These are phyloP conservation scores for Tenthredo notha DNA, from an alignment of 2,888 invertebrate genomes.

Conservation along the genomic window DNA sequence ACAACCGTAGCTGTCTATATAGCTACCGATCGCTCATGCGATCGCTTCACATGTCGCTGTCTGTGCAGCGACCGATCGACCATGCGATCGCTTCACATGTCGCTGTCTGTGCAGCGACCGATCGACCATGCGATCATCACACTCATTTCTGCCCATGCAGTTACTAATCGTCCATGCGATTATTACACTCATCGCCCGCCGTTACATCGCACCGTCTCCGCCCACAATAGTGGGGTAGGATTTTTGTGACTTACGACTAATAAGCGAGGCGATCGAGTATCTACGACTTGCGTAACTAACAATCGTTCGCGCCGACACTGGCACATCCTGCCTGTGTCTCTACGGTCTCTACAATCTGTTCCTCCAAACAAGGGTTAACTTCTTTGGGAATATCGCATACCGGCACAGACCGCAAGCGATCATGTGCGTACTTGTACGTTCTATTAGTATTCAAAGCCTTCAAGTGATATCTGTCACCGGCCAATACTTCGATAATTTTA, in stretches of 20 bases:
- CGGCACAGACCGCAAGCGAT: slow-evolving; percentile 45
- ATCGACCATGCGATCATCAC: slow-evolving; percentile 9
- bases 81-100: too few species aligned
- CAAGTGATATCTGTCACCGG: slow-evolving; percentile 47
- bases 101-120: too few species aligned
- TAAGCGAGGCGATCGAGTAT: neutral
- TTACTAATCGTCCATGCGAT: neutral
- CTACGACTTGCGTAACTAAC: neutral
- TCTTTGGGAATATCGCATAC: neutral
- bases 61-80: too few species aligned
- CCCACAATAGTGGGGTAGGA: neutral
- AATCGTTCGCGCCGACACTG: slow-evolving; percentile 1
- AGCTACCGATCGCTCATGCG: too few species aligned
- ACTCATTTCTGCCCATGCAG: neutral
- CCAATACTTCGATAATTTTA: slow-evolving; percentile 41
- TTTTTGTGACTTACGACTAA: slow-evolving; percentile 26
- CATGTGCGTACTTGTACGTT: slow-evolving; percentile 54
- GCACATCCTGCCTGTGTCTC: neutral
- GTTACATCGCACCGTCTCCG: slow-evolving; percentile 16
- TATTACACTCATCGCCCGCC: slow-evolving; percentile 4
- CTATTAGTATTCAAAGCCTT: slow-evolving; percentile 47
- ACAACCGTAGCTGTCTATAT: too few species aligned
- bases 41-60: too few species aligned
- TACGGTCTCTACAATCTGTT: neutral
- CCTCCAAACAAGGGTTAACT: neutral